These are phyloP conservation scores for Neolamprologus hecqui DNA, from an alignment of 2,113 vertebrate genomes.

Conservation along the genomic window DNA sequence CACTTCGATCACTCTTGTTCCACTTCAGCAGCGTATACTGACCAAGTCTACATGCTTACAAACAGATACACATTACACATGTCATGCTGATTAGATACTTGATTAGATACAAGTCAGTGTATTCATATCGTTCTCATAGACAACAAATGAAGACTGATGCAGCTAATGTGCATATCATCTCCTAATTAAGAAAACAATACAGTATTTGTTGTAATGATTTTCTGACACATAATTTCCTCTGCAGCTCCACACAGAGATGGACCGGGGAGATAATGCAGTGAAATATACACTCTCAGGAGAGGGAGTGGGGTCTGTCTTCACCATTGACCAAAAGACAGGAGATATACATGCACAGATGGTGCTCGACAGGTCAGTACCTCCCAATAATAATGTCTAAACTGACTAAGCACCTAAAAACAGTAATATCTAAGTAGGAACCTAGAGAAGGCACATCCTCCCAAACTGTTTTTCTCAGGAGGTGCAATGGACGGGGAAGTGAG, in stretches of 20 bases:
- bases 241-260: neutral
- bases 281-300: neutral
- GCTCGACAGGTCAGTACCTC: neutral
- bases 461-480: neutral
- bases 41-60: neutral
- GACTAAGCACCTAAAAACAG: neutral
- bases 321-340: neutral
- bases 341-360: neutral
- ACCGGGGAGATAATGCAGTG: neutral
- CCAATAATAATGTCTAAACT: neutral
- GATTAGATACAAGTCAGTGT: neutral
- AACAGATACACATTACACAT: neutral
- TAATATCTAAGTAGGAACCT: neutral
- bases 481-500: neutral
- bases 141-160: neutral
- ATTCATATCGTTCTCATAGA: neutral
- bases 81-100: neutral
- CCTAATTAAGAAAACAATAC: neutral
- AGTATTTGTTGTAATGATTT: neutral
- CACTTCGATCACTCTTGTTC: neutral
- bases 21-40: neutral
- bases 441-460: neutral
- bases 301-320: neutral
- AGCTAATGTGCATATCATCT: neutral
- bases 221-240: neutral